Base-by-base conservation (phyloP, 1,140 invertebrate species). In the Pogonognathellus flavescens region DNA sequence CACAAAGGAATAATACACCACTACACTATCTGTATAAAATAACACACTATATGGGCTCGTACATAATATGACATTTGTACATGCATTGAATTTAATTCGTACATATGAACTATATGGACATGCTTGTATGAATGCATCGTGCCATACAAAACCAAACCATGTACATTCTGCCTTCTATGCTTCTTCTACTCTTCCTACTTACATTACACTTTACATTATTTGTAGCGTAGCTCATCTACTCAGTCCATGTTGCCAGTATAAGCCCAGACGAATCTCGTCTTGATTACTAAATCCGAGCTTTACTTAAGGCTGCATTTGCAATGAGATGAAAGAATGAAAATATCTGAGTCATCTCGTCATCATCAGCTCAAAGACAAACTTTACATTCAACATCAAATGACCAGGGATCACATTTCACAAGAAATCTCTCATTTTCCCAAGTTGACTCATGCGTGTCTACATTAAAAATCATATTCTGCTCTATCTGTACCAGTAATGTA, bases 201-300 rank as follows among this genome's bases (percentile, higher is more conserved):
- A 76, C 22, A 50, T 76, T 76, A 76, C 70, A 72, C 14, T 70
- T 7, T 10, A 11, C 13, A 25, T 25, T 25, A 25, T n/a, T n/a
- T n/a, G n/a, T n/a, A n/a, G n/a, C n/a, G n/a, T n/a, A 70, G n/a
- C 31, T 16, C n/a, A 31, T 25, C 41, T 72, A 31, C 31, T 76
- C 41, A 76, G 49, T 76, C 31, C 70, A 31, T 49, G 70, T 18
- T 76, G n/a, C n/a, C n/a, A n/a, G n/a, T n/a, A n/a, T n/a, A n/a
- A n/a, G n/a, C n/a, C n/a, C n/a, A n/a, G n/a, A n/a, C n/a, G n/a
- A n/a, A n/a, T n/a, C n/a, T 31, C 41, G 31, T 31, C 31, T 50
- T 11, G 5, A 49, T 10, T 50, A n/a, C 11, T 9, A 31, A 18
- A 76, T 41, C 31, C 31, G 31, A 3, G 31, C 31, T 41, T 41